Conservation (phyloP, 2,113 vertebrate species). For the Coptodon rendalli region DNA sequence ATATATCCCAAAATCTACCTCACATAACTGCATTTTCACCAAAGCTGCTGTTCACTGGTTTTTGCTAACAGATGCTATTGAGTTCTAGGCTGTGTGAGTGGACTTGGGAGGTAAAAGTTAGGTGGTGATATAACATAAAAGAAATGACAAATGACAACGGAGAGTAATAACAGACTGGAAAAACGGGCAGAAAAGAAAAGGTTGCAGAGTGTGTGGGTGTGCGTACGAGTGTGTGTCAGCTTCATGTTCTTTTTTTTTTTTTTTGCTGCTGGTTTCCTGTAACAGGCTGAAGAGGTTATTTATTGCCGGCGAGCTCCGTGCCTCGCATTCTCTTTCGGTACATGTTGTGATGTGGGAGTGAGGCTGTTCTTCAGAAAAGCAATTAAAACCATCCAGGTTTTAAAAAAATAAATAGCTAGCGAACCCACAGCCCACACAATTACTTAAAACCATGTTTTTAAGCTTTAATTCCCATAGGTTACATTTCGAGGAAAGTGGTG, state of each 20-base stretch:
- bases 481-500: neutral
- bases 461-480: neutral
- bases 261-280: constrained; percentile 47
- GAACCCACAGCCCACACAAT: neutral
- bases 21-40: neutral
- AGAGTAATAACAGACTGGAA: neutral
- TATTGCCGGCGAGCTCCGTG: constrained; percentile 43
- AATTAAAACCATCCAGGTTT: constrained; percentile 56
- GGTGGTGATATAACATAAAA: neutral
- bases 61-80: neutral
- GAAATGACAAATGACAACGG: neutral
- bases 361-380: constrained; percentile 52
- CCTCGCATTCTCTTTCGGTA: constrained; percentile 63
- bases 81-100: neutral
- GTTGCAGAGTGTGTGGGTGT: neutral
- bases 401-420: neutral
- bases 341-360: constrained; percentile 69
- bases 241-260: neutral
- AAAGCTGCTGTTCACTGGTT: neutral
- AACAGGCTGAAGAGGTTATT: constrained; percentile 55
- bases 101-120: neutral
- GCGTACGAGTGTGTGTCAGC: neutral
- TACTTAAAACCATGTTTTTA: neutral
- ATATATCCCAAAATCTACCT: neutral
- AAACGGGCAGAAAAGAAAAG: neutral